Evolutionary conservation across 1,140 invertebrate species (phyloP), one percentile per base, ranked within the genome.

Genomic region (Brachionus paranguensis): DNA sequence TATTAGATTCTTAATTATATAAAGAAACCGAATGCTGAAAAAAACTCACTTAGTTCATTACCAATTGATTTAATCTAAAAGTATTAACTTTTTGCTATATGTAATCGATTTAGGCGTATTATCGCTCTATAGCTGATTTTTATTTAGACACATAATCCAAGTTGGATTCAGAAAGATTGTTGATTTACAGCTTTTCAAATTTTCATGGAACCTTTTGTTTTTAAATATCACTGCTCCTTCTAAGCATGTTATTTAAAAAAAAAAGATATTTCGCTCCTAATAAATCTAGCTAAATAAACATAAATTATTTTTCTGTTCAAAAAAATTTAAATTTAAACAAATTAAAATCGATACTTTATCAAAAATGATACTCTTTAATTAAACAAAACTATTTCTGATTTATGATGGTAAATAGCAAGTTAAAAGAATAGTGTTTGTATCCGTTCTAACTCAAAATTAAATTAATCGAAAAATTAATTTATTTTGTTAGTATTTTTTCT

Each of bases 251-350:
- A 24, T 24, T 60, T 60, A 20, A 60, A 20, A 24, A 55, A 60
- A 60, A 60, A 10, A 60, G 5, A 60, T 55, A 60, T 60, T 20
- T 60, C 10, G 53, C 53, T 60, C 17, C 6, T 20, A 60, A 60
- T 20, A 20, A 60, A 41, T 29, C 20, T 24, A 33, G 20, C 33
- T 43, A 72, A 72, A 72, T 72, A 72, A 72, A 72, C 68, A 72
- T 72, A 72, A 72, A 72, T 72, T 72, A 72, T 72, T 72, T 72
- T 41, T n/a, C 27, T 72, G 8, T 17, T 41, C 33, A 72, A 41
- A 72, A 43, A 41, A 41, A 8, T 72, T 72, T 43, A 72, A 72
- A 72, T 72, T 72, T 41, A 41, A 43, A 72, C 33, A 72, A 72
- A 41, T 41, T 43, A 72, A 72, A 72, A 72, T 41, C 41, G 17